Conservation (phyloP, 1,140 invertebrate species). For the Aethina tumida region DNA sequence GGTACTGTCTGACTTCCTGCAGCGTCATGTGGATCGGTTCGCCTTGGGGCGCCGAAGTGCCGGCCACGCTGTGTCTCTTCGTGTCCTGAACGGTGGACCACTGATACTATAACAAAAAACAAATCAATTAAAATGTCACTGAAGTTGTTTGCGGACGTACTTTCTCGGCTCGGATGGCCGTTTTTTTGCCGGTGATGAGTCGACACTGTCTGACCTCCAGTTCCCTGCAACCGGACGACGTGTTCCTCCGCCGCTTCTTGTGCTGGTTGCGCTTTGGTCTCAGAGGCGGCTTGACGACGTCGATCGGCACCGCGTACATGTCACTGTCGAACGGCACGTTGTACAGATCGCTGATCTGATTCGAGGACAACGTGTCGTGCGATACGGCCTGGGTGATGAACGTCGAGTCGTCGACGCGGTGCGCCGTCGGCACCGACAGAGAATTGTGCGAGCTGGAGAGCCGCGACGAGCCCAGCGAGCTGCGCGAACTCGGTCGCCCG, state of each 20-base stretch:
- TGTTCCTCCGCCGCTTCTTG: constrained; percentile 50
- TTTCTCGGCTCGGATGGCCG: constrained; percentile 13
- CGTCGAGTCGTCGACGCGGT: constrained; percentile 67
- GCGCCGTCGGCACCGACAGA: constrained; percentile 54
- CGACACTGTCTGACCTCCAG: constrained; percentile 18
- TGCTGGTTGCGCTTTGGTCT: constrained; percentile 45
- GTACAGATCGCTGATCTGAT: constrained; percentile 71
- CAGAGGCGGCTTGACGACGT: constrained; percentile 54
- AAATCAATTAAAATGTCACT: too few species aligned
- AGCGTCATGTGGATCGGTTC: constrained; percentile 80
- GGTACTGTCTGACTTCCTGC: constrained; percentile 72
- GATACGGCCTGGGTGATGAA: constrained; percentile 81
- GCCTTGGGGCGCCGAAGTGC: constrained; percentile 37
- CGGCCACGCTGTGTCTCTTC: constrained; percentile 47
- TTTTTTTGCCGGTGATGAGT: constrained; percentile 9
- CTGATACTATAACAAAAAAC: too few species aligned
- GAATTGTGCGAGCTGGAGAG: constrained; percentile 74
- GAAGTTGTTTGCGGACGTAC: constrained; percentile 8
- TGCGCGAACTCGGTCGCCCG: constrained; percentile 58
- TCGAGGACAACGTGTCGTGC: constrained; percentile 60
- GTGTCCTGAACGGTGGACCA: constrained; percentile 8
- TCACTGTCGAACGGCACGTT: constrained; percentile 79
- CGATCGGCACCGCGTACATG: constrained; percentile 74
- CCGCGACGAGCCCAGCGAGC: constrained; percentile 56
- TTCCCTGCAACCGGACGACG: constrained; percentile 41